Evolutionary conservation across 2,888 invertebrate genomes (phyloP).

Genomic region (Drosophila mayaguana): DNA sequence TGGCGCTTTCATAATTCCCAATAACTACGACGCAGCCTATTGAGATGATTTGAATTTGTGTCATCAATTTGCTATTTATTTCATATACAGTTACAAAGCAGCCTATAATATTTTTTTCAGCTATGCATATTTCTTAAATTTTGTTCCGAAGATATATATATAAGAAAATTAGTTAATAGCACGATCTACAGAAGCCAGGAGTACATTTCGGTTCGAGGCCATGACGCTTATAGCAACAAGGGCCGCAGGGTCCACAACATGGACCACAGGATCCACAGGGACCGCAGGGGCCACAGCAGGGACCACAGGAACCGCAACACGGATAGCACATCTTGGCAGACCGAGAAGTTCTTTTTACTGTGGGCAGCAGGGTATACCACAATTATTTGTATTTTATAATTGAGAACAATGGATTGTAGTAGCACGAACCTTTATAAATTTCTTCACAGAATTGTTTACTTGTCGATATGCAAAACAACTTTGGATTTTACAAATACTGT

Average conservation of each 20-base stretch:
- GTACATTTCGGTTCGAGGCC: slow-evolving; percentile 4
- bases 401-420: no score
- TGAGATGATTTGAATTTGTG: not conserved
- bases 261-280: slow-evolving; percentile 1
- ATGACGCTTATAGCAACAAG: not conserved
- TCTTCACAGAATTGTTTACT: slow-evolving; percentile 1
- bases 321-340: slow-evolving; percentile 8
- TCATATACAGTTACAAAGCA: slow-evolving; percentile 8
- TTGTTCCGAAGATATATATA: not conserved
- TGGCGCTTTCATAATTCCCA: not conserved
- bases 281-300: slow-evolving; percentile 6
- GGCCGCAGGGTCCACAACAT: slow-evolving; percentile 1
- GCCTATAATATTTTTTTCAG: not conserved
- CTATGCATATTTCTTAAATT: not conserved
- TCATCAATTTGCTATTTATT: slow-evolving; percentile 5
- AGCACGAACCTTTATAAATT: not conserved
- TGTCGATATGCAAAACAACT: not conserved
- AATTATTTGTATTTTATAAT: not conserved
- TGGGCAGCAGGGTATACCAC: not conserved
- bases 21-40: not conserved
- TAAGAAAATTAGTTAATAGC: not conserved
- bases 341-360: not conserved
- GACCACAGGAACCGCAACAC: slow-evolving; percentile 2
- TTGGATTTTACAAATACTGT: slow-evolving; percentile 2
- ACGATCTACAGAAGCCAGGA: slow-evolving; percentile 10